Conservation (phyloP, 1,140 invertebrate genomes). For the Mercenaria mercenaria region DNA sequence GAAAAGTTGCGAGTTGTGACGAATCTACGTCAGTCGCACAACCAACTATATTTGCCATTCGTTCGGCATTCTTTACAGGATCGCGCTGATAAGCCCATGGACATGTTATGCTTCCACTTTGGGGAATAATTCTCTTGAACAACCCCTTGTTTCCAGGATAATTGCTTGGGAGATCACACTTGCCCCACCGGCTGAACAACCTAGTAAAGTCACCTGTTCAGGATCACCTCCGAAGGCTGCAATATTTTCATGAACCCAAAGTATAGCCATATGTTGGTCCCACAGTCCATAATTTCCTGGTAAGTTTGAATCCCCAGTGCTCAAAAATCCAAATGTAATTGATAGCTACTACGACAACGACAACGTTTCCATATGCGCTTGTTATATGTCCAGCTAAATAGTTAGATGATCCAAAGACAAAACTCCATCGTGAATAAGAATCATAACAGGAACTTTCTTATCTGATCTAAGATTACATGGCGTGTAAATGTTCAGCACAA, state of each 20-base stretch:
- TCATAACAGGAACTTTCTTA: slow-evolving; percentile 89
- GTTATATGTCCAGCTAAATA: slow-evolving; percentile 94
- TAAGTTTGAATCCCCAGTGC: slow-evolving; percentile 45
- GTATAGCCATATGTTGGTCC: no score
- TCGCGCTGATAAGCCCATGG: no score
- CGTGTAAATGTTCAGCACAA: slow-evolving; percentile 95
- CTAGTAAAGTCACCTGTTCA: slow-evolving; percentile 89
- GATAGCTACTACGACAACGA: slow-evolving; percentile 92
- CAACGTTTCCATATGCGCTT: slow-evolving; percentile 92
- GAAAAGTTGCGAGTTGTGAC: not conserved
- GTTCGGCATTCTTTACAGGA: slow-evolving; percentile 32
- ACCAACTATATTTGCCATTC: not conserved
- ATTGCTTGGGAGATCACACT: slow-evolving; percentile 88
- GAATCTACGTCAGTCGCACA: not conserved
- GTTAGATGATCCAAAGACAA: slow-evolving; percentile 94
- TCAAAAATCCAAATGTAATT: slow-evolving; percentile 90
- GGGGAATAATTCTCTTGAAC: slow-evolving; percentile 66
- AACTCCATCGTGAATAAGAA: slow-evolving; percentile 98
- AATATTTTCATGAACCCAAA: no score
- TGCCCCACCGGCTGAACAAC: slow-evolving; percentile 90
- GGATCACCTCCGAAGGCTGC: slow-evolving; percentile 91
- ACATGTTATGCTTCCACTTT: no score
- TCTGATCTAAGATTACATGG: slow-evolving; percentile 86
- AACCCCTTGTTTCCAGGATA: slow-evolving; percentile 68
- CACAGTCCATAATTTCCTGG: slow-evolving; percentile 90